These are phyloP conservation scores for Drosophila kanekoi DNA, from an alignment of 2,888 invertebrate species.

Conservation along the genomic window DNA sequence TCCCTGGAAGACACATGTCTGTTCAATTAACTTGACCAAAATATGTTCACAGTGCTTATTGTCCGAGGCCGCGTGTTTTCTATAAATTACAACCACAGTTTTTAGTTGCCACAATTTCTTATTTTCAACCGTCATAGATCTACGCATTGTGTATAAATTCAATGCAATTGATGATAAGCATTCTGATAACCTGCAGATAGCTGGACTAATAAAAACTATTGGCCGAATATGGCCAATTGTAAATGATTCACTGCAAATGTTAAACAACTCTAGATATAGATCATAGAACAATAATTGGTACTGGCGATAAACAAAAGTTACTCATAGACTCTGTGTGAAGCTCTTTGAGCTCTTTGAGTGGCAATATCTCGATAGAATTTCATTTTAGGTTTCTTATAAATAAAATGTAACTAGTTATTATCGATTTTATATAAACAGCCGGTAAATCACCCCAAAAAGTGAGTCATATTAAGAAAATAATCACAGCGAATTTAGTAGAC, in stretches of 20 bases:
- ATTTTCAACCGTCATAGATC: slow-evolving; percentile 37
- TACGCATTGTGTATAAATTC: slow-evolving; percentile 30
- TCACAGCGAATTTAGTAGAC: slow-evolving; percentile 1
- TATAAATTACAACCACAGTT: slow-evolving; percentile 23
- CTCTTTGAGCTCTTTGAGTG: too few species aligned
- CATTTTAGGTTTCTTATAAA: too few species aligned
- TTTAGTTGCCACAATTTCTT: slow-evolving; percentile 3
- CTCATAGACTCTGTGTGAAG: background rate
- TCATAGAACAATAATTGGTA: slow-evolving; percentile 2
- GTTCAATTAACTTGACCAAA: slow-evolving; percentile 8
- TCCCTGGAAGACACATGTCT: slow-evolving; percentile 13
- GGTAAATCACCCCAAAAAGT: slow-evolving; percentile 1
- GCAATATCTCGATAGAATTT: background rate
- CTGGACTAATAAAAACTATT: slow-evolving; percentile 35
- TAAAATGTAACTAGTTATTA: too few species aligned
- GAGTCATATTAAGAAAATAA: slow-evolving; percentile 27
- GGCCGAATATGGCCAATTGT: slow-evolving; percentile 37
- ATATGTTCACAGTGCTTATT: slow-evolving; percentile 21
- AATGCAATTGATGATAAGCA: slow-evolving; percentile 27
- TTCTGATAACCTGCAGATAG: slow-evolving; percentile 37
- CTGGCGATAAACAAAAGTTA: background rate
- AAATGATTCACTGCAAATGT: slow-evolving; percentile 37
- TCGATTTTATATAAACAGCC: background rate
- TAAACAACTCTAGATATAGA: slow-evolving; percentile 15
- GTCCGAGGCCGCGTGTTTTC: slow-evolving; percentile 3